Conservation (phyloP, 2,797 vertebrate genomes). For the Esox lucius region DNA sequence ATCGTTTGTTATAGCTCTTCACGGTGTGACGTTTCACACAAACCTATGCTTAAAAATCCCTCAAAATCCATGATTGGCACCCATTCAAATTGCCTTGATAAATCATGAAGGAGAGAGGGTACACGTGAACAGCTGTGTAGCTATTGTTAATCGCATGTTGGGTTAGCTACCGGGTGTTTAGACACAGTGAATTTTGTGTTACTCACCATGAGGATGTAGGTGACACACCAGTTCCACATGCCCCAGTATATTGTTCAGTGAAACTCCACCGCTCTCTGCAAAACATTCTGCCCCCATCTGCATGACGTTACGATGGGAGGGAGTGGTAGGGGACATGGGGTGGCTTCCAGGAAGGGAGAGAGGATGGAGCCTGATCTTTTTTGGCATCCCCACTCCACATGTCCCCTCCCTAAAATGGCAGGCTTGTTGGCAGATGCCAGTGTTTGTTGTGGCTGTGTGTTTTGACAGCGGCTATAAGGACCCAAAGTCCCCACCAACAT, state of each 20-base stretch:
- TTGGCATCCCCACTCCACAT: conserved; percentile 17
- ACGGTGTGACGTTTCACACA: too few relatives aligned
- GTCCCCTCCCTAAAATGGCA: not conserved
- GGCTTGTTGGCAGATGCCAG: not conserved
- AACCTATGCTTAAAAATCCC: too few relatives aligned
- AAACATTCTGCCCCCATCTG: conserved; percentile 25
- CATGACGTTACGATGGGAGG: conserved; percentile 20
- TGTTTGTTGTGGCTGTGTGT: not conserved
- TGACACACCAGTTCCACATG: conserved; percentile 5
- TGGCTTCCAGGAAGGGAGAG: not conserved
- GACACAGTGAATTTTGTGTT: not conserved
- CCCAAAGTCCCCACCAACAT: too few relatives aligned
- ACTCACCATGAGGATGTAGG: not conserved
- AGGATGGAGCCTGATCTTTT: not conserved
- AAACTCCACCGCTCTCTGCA: conserved; percentile 15
- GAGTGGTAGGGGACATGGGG: not conserved
- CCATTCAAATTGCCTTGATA: too few relatives aligned
- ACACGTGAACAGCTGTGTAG: conserved; percentile 37
- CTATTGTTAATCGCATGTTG: conserved; percentile 46
- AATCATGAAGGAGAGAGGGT: not conserved
- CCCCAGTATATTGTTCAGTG: conserved; percentile 3
- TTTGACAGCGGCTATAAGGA: too few relatives aligned
- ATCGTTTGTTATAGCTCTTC: conserved; percentile 28
- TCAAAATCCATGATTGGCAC: too few relatives aligned
- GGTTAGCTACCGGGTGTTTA: not conserved